Base-by-base conservation (phyloP, 53 echinoderm and acorn worm genomes). In the Mesocentrotus franciscanus region DNA sequence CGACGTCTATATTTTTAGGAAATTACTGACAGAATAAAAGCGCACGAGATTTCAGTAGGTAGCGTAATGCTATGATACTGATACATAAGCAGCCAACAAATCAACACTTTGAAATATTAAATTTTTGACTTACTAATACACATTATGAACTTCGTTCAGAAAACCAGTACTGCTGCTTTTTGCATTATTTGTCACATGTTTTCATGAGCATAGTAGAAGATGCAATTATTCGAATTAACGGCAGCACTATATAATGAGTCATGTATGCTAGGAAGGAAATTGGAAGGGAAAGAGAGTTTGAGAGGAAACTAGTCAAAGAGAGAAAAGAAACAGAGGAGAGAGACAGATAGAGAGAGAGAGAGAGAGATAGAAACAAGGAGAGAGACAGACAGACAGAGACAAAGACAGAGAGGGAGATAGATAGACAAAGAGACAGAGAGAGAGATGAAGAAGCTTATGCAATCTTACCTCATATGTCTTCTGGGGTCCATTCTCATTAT, bases 401-500 rank as follows among this genome's bases (percentile, higher is more conserved):
- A 71, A 17, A 71, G 71, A 71, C 1, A 24, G 71, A n/a, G n/a
- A 71, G n/a, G 71, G 20, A n/a, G 71, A n/a, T 7, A 64, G 62
- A 64, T 18, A 64, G 20, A 64, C 6, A 20, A 16, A 64, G 18
- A 49, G 6, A 49, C 49, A 49, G 49, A 64, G 0, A 64, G 64
- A 64, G 64, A 64, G 64, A 75, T 75, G 75, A 75, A 26, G 75
- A 27, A 12, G 75, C 0, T 6, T 18, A 24, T 56, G 22, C 20
- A 15, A 5, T 57, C 95, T 87, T 94, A 94, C 95, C 95, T 94
- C 95, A 55, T 94, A 94, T 36, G 85, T 94, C 87, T 94, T 94
- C 70, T 94, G 85, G 24, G 85, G 68, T 42, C 95, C 95, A 27
- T 61, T 94, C 85, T 94, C 95, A 85, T 85, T 94, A 72, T 26